Percentiles rank a stretch among this genome's conserved stretches.
Evolutionary conservation across 2,888 invertebrate species (phyloP).

Genomic region (Amphipoea lucens): DNA sequence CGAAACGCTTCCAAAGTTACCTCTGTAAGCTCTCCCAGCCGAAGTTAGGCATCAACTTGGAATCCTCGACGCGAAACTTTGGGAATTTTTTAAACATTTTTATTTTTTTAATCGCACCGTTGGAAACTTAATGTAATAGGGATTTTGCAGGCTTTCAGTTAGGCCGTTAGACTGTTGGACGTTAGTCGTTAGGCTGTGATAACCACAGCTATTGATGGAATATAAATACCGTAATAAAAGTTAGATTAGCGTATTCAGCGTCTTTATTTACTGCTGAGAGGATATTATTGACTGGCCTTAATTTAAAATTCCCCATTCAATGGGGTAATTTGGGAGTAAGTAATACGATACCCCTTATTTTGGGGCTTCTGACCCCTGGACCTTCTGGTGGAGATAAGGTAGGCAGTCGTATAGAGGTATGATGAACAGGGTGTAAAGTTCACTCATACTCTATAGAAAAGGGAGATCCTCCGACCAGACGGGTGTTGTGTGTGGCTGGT

Average conservation of each 20-base stretch:
- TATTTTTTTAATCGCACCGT: slow-evolving; percentile 80
- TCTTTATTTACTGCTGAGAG: neutral
- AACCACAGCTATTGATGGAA: neutral
- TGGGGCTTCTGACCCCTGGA: no score
- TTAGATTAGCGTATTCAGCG: neutral
- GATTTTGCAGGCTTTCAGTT: slow-evolving; percentile 70
- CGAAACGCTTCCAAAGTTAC: slow-evolving; percentile 74
- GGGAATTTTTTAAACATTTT: slow-evolving; percentile 80
- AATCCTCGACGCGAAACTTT: slow-evolving; percentile 77
- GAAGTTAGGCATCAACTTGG: slow-evolving; percentile 77
- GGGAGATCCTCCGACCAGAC: no score
- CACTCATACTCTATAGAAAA: no score
- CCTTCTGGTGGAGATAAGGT: no score
- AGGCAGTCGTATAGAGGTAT: no score
- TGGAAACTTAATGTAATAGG: slow-evolving; percentile 68
- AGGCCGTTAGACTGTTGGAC: slow-evolving; percentile 14
- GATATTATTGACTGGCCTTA: no score
- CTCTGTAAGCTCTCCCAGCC: slow-evolving; percentile 76
- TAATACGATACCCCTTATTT: no score
- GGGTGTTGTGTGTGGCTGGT: no score
- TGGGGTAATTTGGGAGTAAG: no score
- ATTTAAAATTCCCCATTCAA: no score
- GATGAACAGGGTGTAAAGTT: no score
- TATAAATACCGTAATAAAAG: neutral
- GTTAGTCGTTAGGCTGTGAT: slow-evolving; percentile 28